Base-by-base conservation (phyloP, 2,888 invertebrate genomes). In the Plebejus melissa region DNA sequence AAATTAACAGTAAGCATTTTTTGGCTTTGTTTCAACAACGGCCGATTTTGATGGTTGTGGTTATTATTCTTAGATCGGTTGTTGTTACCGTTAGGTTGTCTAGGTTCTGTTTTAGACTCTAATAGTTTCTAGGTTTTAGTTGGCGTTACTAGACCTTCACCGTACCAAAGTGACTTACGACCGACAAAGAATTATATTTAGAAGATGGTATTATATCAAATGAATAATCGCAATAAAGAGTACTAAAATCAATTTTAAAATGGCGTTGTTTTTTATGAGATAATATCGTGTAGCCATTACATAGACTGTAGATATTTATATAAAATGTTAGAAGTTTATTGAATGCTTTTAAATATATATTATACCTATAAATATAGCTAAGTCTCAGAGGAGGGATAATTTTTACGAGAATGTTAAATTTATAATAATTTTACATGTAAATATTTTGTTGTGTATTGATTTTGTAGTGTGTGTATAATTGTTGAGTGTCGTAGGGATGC, bases 261-360 rank as follows among this genome's bases (percentile, higher is more conserved):
- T 54, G 70, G 32, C 70, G 41, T 69, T 75, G 70, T 75, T 77
- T 79, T 77, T 77, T 77, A 76, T 76, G 70, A 76, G 78, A 83
- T 81, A 82, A 83, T 65, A 65, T 60, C 22, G 77, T 82, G 85
- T 89, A 90, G 90, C 83, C 84, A 86, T 85, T 84, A 81, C 87
- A 89, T 87, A 90, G 88, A 90, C 86, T 89, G 89, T 91, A 91
- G 90, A 82, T 88, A 86, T 86, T 85, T 69, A 75, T 90, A 89
- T 88, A 90, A 80, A 90, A 88, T 90, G 90, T 90, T 91, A 90
- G 91, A 86, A 85, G 88, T 90, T 89, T 87, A 85, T 86, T 78
- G 65, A 75, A 77, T 77, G 88, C 89, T 89, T 88, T 84, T 85
- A 84, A 81, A 80, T 76, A 82, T 86, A 82, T 81, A 82, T 86